Conservation (phyloP, 2,113 vertebrate genomes). For the Crocuta crocuta region DNA sequence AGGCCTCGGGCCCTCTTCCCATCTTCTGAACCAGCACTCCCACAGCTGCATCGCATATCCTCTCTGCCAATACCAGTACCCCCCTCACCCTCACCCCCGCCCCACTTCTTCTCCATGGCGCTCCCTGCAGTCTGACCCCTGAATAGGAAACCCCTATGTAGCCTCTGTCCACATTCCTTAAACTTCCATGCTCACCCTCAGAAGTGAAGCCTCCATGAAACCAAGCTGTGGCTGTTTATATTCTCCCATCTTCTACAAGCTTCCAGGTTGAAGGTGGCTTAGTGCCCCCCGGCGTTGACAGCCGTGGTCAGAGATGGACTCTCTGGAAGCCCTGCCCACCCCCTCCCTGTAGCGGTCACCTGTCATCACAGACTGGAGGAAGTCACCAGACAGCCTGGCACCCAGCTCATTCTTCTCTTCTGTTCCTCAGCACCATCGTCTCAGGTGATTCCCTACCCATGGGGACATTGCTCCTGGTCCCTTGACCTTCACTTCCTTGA, state of each 20-base stretch:
- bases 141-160: neutral
- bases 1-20: neutral
- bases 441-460: fast-evolving
- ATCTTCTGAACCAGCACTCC: neutral
- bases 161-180: neutral
- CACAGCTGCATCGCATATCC: fast-evolving
- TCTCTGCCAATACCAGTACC: too few relatives aligned
- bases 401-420: neutral
- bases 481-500: neutral
- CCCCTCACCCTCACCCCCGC: too few relatives aligned
- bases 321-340: fast-evolving
- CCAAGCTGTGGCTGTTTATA: fast-evolving
- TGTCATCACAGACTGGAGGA: neutral
- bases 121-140: neutral
- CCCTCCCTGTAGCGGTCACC: neutral
- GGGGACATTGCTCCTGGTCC: neutral
- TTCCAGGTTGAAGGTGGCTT: too few relatives aligned
- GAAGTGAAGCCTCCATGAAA: neutral
- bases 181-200: neutral
- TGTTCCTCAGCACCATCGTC: fast-evolving
- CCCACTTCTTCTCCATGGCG: too few relatives aligned
- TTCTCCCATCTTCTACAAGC: too few relatives aligned
- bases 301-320: neutral
- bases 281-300: fast-evolving
- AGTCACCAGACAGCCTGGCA: neutral